Evolutionary conservation across 2,888 invertebrate species (phyloP), one percentile per base, ranked within the genome.

Genomic region (Nysson spinosus): DNA sequence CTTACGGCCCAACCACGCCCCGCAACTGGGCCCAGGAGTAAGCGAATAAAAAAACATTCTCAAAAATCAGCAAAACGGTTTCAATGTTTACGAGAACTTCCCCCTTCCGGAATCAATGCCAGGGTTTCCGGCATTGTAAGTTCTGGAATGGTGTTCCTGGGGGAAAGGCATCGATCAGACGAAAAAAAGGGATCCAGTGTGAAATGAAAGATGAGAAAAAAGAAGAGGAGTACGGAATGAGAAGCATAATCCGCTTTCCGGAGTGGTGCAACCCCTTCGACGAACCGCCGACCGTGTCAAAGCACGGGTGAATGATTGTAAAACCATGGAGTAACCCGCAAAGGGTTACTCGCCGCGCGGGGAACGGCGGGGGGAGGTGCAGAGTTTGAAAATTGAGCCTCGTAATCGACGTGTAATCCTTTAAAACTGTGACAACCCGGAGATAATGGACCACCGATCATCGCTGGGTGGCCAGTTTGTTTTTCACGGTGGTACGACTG

Each of bases 401-500:
- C 76, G 85, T 86, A 86, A 87, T 86, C 87, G 87, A 86, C 78
- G 84, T 85, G 87, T 87, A 87, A 87, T 87, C 87, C 85, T 75
- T 75, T 82, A 79, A 84, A 84, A 79, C 83, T 85, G 77, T 86
- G 85, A 85, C 83, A 80, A 72, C 37, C 61, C 66, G 64, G 14
- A 69, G 69, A 72, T 69, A 74, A 76, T 69, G 60, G 57, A 61
- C 58, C 50, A 58, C 57, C 69, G 50, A 54, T 63, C 63, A 32
- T 46, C 57, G 39, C 66, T 66, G 74, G 69, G 60, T 77, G 75
- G 77, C 64, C 74, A 55, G 68, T 71, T 60, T 58, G 69, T 76
- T 73, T 66, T 77, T 54, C 63, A 57, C 46, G 66, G 69, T 67
- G 72, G 66, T 56, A 4, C 17, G 22, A 34, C 16, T 17, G 46